These are phyloP conservation scores for Diorhabda carinulata DNA, from an alignment of 1,140 invertebrate species.

Conservation along the genomic window DNA sequence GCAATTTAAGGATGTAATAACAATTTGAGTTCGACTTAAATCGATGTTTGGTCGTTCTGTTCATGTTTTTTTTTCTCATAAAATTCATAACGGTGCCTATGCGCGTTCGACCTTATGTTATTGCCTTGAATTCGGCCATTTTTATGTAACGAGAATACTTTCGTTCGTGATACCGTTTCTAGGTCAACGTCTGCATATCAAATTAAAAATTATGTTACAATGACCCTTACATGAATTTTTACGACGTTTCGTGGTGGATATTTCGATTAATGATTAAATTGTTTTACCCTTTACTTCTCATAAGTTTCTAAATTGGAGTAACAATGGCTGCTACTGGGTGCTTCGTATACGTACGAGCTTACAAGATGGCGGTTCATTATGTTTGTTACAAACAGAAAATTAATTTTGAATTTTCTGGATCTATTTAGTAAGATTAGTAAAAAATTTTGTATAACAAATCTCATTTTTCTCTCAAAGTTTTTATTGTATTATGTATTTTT, in stretches of 20 bases:
- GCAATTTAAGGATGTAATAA: not conserved
- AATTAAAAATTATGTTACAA: not conserved
- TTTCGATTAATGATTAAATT: no score
- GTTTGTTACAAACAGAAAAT: no score
- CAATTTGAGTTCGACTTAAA: not conserved
- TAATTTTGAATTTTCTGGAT: no score
- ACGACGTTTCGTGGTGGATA: not conserved
- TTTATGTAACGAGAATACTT: not conserved
- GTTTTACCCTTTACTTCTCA: no score
- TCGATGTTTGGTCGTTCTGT: not conserved
- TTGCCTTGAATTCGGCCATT: not conserved
- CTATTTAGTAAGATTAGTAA: no score
- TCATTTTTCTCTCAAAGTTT: no score
- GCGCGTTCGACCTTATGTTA: not conserved
- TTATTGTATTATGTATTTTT: no score
- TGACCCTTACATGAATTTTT: not conserved
- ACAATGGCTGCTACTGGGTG: no score
- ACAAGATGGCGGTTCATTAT: no score
- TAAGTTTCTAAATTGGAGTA: no score
- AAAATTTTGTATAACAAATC: no score
- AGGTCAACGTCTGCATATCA: not conserved
- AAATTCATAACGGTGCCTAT: not conserved
- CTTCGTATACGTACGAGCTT: no score
- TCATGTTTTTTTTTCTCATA: not conserved
- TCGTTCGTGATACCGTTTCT: not conserved